Percentiles rank a stretch among this genome's conserved stretches.
Evolutionary conservation across 2,888 invertebrate genomes (phyloP).

Genomic region (Pasiphila rectangulata): DNA sequence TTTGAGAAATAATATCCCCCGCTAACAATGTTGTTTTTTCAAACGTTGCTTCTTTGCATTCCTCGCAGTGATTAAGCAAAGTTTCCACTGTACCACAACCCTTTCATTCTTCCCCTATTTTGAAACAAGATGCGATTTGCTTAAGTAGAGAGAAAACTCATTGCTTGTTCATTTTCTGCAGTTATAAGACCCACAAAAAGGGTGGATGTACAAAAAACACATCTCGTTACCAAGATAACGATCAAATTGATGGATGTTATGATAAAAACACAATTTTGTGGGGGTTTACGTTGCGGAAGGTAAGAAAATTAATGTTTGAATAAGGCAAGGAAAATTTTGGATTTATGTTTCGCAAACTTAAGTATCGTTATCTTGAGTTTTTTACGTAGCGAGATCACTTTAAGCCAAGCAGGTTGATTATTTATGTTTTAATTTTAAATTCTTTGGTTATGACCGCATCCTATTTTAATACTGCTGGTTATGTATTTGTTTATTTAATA

Average conservation of each 20-base stretch:
- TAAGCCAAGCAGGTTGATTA: neutral
- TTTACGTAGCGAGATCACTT: too few species aligned
- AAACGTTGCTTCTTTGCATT: constrained; percentile 13
- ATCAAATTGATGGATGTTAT: constrained; percentile 44
- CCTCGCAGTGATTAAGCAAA: constrained; percentile 59
- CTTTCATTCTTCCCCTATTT: constrained; percentile 51
- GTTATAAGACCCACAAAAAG: constrained; percentile 44
- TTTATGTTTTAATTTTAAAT: too few species aligned
- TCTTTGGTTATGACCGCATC: too few species aligned
- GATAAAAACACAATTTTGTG: constrained; percentile 27
- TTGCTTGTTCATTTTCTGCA: constrained; percentile 56
- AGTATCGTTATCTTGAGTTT: too few species aligned
- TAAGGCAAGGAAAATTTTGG: constrained; percentile 10
- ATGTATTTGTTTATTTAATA: too few species aligned
- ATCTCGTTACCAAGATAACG: constrained; percentile 60
- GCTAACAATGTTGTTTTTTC: constrained; percentile 2
- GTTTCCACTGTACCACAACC: constrained; percentile 51
- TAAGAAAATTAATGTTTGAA: constrained; percentile 24
- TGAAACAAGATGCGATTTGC: constrained; percentile 68
- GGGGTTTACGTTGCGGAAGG: constrained; percentile 13
- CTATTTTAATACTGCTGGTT: too few species aligned
- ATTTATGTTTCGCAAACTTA: too few species aligned
- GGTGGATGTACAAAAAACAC: constrained; percentile 47
- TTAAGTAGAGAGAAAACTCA: constrained; percentile 51
- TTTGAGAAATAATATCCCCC: neutral